A percentile compares a stretch with the other conserved stretches of the same genome.
phyloP scores from a whole-genome alignment of 53 echinoderm and acorn worm species.

The Apostichopus leukothele region DNA sequence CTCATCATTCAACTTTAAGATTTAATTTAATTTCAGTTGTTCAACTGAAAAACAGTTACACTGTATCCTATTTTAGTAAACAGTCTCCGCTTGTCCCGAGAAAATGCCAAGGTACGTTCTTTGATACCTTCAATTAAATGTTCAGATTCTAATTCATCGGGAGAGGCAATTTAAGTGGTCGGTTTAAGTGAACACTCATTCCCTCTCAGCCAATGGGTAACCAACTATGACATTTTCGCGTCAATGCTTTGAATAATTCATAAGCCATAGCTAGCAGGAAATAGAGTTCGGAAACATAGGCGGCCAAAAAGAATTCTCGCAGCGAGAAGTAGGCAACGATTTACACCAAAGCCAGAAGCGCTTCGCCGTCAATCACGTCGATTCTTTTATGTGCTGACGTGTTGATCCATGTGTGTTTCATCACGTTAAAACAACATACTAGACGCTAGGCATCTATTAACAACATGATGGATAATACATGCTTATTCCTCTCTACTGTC shows the following conservation, averaged over 20 bases:
- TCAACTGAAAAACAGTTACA: neutral
- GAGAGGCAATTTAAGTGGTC: neutral
- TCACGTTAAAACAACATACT: no score
- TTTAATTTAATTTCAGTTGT: slow-evolving; percentile 15
- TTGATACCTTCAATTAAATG: slow-evolving; percentile 4
- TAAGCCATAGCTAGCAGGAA: neutral
- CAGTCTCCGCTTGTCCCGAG: neutral
- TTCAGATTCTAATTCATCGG: neutral
- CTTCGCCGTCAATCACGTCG: no score
- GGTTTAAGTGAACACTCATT: neutral
- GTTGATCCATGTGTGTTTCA: no score
- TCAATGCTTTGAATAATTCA: neutral
- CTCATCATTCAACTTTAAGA: slow-evolving; percentile 6
- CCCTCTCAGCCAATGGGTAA: neutral
- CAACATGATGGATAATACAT: no score
- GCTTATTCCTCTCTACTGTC: no score
- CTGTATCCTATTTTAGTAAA: neutral
- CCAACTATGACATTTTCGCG: neutral
- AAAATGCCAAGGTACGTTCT: neutral
- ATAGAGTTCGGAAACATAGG: no score
- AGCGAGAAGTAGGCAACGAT: no score
- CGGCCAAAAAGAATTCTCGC: no score
- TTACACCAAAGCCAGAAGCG: no score
- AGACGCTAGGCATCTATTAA: no score
- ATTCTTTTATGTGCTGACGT: no score